Evolutionary conservation across 2,888 invertebrate species (phyloP), one percentile per base, ranked within the genome.

Genomic region (Polydesmus complanatus): DNA sequence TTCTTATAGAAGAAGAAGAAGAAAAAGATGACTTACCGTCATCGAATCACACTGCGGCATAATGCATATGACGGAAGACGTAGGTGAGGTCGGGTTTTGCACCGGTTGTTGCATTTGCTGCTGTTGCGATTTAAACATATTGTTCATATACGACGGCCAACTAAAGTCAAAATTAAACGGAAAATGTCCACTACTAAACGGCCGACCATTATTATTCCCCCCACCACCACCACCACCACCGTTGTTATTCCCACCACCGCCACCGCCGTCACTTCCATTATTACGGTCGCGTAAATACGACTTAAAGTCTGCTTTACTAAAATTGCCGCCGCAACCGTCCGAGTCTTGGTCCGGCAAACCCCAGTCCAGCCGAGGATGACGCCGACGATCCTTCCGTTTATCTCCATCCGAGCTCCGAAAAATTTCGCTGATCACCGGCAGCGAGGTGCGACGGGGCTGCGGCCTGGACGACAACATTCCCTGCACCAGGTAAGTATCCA

Each of bases 391-490:
- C 14, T 37, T 37, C 37, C 14, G 5, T 37, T 37, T 37, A 14
- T 37, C 37, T 8, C 37, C 37, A 23, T 57, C 57, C n/a, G 25
- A 37, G 56, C 21, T 57, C 19, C 47, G 27, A 26, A 57, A 57
- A 1, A 57, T 48, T 48, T 57, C 57, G 49, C 57, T 37, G 47
- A 57, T 57, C 48, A 57, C 57, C 3, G 57, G 57, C 49, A 57
- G 25, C 18, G 57, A 57, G 26, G 57, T 57, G 18, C 57, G 57
- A 21, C 57, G 27, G 21, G 57, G 57, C 26, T 57, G 57, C n/a
- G 57, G 57, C 49, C 47, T 57, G 37, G 37, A 37, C 25, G 57
- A 27, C 48, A 57, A 57, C 57, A 57, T 57, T 57, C 57, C 57
- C 14, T 37, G 37, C 37, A 37, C 37, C 37, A 37, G 8, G 37